A percentile compares a stretch with the other conserved stretches of the same genome.
These are phyloP conservation scores for Spheniscus mendiculus DNA, from an alignment of 2,113 vertebrate genomes.

Conservation along the genomic window DNA sequence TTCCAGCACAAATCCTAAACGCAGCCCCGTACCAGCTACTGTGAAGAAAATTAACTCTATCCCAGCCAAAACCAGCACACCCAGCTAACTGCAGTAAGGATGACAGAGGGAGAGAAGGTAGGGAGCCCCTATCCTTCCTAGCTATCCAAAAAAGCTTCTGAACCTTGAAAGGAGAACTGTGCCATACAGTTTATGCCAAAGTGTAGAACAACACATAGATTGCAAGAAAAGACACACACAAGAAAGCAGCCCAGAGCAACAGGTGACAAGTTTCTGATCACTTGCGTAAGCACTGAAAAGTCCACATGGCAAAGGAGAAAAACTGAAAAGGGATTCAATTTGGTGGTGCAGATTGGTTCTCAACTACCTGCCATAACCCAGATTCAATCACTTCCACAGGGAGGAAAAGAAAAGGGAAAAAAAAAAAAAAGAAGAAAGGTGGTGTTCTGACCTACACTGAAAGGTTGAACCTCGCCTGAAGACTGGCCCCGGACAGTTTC, in stretches of 20 bases:
- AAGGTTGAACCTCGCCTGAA: neutral
- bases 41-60: no score
- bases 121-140: neutral
- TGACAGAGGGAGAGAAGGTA: neutral
- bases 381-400: neutral
- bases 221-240: neutral
- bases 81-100: neutral
- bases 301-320: neutral
- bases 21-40: no score
- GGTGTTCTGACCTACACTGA: neutral
- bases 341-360: neutral
- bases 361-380: neutral
- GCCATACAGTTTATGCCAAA: neutral
- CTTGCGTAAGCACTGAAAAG: neutral
- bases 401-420: neutral
- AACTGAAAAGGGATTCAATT: neutral
- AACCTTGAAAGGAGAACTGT: neutral
- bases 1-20: no score
- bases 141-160: neutral
- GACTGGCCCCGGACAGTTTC: neutral
- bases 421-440: no score
- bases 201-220: neutral
- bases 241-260: neutral
- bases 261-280: neutral
- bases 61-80: no score